Evolutionary conservation across 2,888 invertebrate species (phyloP).

Genomic region (Ctenicera cuprea): DNA sequence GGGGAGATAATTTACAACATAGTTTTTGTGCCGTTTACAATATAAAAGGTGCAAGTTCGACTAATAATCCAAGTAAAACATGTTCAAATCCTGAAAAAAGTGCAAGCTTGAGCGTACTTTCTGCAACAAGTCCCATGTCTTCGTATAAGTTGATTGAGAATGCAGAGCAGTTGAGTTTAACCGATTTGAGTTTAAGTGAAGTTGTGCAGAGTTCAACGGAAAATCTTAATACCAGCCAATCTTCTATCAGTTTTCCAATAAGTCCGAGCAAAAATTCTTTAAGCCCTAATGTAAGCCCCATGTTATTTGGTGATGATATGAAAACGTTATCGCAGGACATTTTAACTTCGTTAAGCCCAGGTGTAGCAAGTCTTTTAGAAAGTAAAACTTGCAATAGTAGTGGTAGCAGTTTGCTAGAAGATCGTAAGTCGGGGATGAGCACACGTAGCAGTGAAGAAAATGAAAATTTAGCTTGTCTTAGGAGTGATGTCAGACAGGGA

Average conservation of each 20-base stretch:
- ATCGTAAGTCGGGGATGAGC: slow-evolving; percentile 43
- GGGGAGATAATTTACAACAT: slow-evolving; percentile 8
- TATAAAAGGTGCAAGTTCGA: background rate
- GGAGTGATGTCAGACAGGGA: slow-evolving; percentile 36
- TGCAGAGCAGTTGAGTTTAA: slow-evolving; percentile 62
- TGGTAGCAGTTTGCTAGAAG: slow-evolving; percentile 56
- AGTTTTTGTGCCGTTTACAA: slow-evolving; percentile 19
- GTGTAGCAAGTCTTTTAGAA: slow-evolving; percentile 65
- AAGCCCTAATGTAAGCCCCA: slow-evolving; percentile 69
- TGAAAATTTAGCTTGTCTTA: slow-evolving; percentile 38
- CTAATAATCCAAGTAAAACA: background rate
- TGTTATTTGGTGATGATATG: slow-evolving; percentile 57
- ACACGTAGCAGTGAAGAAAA: slow-evolving; percentile 39
- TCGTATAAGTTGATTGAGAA: slow-evolving; percentile 65
- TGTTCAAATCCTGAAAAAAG: slow-evolving; percentile 30
- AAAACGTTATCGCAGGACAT: slow-evolving; percentile 54
- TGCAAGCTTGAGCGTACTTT: slow-evolving; percentile 29
- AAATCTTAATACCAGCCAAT: slow-evolving; percentile 72
- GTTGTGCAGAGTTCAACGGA: slow-evolving; percentile 67
- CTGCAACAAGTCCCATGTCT: slow-evolving; percentile 39
- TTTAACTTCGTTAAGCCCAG: slow-evolving; percentile 56
- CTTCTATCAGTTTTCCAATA: slow-evolving; percentile 67
- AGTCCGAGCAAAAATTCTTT: slow-evolving; percentile 65
- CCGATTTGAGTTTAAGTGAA: slow-evolving; percentile 67
- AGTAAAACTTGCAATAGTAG: slow-evolving; percentile 57